Evolutionary conservation across 64 coral and sea anemone genomes (phyloP).

Genomic region (Cladopsammia gracilis): DNA sequence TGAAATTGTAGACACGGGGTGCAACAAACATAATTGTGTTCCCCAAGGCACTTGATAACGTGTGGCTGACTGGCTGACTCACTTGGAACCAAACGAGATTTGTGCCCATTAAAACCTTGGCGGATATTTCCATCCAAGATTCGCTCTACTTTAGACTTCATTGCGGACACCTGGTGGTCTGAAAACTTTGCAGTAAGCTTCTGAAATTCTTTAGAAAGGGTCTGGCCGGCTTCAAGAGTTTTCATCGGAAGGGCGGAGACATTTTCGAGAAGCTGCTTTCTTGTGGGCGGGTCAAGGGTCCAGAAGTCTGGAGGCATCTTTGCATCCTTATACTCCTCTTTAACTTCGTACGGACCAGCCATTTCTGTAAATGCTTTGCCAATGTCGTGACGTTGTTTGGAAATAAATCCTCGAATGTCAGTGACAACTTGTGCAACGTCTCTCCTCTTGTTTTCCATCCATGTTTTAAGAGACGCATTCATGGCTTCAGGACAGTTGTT

Average conservation of each 20-base stretch:
- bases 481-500: conserved; percentile 33
- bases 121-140: conserved; percentile 30
- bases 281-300: not conserved
- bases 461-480: conserved; percentile 19
- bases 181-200: not conserved
- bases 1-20: not conserved
- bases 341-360: conserved; percentile 29
- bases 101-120: conserved; percentile 10
- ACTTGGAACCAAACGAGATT: not conserved
- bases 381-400: conserved; percentile 60
- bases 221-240: not conserved
- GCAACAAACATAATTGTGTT: not conserved
- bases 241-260: not conserved
- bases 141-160: conserved; percentile 14
- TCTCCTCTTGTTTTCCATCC: not conserved
- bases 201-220: not conserved
- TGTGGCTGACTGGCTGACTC: not conserved
- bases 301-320: not conserved
- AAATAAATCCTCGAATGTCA: conserved; percentile 35
- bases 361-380: conserved; percentile 52
- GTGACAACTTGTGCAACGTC: conserved; percentile 11
- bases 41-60: not conserved
- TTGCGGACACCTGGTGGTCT: not conserved
- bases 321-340: conserved; percentile 32
- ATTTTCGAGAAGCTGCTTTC: not conserved